phyloP scores from a whole-genome alignment of 2,113 vertebrate genomes.

The Arizona elegans region DNA sequence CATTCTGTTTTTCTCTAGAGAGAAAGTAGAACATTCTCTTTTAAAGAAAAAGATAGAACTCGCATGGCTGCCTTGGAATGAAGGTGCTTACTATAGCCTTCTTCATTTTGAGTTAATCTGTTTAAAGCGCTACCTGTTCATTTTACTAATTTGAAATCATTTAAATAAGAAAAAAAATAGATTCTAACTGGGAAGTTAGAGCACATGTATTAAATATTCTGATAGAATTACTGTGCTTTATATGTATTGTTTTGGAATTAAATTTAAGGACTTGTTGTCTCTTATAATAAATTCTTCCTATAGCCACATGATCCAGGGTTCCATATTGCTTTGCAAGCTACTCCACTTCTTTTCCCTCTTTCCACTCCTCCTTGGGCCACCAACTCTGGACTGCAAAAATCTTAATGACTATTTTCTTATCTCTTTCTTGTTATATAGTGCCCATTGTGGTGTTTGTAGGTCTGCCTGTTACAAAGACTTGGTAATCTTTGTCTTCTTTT shows the following conservation, averaged over 20 bases:
- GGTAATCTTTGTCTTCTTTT: not conserved
- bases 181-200: not conserved
- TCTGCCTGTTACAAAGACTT: not conserved
- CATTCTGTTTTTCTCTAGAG: constrained; percentile 58
- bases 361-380: not conserved
- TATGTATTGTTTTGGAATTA: constrained; percentile 10
- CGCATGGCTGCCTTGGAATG: constrained; percentile 35
- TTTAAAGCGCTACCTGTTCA: constrained; percentile 28
- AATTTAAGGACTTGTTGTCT: constrained; percentile 5
- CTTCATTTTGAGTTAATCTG: constrained; percentile 12
- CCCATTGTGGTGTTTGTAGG: not conserved
- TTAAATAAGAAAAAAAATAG: constrained; percentile 22
- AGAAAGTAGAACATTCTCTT: constrained; percentile 60
- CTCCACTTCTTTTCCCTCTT: not conserved
- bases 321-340: not conserved
- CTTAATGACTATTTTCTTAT: not conserved
- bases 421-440: not conserved
- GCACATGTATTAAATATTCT: constrained; percentile 27
- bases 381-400: not conserved
- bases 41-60: constrained; percentile 27
- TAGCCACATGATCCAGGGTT: not conserved
- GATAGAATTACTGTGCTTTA: constrained; percentile 42
- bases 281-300: not conserved
- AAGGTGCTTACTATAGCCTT: constrained; percentile 39
- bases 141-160: constrained; percentile 31